Evolutionary conservation across 2,113 vertebrate genomes (phyloP).

Genomic region (Nycticebus coucang): DNA sequence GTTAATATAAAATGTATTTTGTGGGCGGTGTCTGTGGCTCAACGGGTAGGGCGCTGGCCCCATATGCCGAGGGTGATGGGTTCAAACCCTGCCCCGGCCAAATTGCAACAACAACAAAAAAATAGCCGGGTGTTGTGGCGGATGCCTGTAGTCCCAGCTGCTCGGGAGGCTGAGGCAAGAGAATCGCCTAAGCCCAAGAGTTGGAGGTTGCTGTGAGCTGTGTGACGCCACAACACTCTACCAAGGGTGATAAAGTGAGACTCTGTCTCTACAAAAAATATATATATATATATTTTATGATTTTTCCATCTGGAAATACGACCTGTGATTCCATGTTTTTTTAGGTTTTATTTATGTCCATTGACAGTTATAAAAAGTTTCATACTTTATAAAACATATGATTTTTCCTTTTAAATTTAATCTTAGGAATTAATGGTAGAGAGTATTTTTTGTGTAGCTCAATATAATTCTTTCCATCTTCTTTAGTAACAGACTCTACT

Average conservation of each 20-base stretch:
- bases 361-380: not conserved
- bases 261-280: no score
- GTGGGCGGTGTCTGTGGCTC: not conserved
- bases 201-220: no score
- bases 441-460: not conserved
- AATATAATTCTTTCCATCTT: not conserved
- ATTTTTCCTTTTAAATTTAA: slow-evolving; percentile 3
- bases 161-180: no score
- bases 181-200: no score
- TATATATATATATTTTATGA: not conserved
- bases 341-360: not conserved
- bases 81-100: no score
- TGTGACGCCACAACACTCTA: no score
- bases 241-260: no score
- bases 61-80: no score
- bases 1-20: not conserved
- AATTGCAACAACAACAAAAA: no score
- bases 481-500: not conserved
- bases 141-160: no score
- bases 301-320: not conserved
- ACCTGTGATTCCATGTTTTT: not conserved
- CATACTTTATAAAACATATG: not conserved
- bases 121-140: no score
- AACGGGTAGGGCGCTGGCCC: no score
- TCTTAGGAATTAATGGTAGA: not conserved